Evolutionary conservation across 2,888 invertebrate species (phyloP).

Genomic region (Eupithecia centaureata): DNA sequence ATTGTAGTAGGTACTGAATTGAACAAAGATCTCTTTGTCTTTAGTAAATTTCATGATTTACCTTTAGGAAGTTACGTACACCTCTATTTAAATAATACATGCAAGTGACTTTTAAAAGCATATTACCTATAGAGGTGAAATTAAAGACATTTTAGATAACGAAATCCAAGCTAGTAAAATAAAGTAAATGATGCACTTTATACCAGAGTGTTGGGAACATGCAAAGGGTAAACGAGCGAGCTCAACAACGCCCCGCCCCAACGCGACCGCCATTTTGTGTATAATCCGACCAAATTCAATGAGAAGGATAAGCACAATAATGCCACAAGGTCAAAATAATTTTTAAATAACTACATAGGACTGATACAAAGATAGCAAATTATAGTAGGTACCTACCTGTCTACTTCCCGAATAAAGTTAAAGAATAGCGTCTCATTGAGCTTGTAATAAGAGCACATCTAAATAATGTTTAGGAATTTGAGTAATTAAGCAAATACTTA

Average conservation of each 20-base stretch:
- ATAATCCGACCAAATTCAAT: constrained; percentile 63
- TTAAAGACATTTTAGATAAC: background rate
- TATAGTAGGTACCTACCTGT: background rate
- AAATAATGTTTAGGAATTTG: background rate
- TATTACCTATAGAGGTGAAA: background rate
- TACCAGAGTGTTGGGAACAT: constrained; percentile 34
- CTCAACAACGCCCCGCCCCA: constrained; percentile 28
- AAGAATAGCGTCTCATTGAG: background rate
- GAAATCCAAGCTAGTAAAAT: background rate
- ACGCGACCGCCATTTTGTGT: constrained; percentile 61
- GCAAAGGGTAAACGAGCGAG: constrained; percentile 45
- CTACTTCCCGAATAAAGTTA: constrained; percentile 6
- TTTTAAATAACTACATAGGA: constrained; percentile 18
- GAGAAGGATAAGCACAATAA: constrained; percentile 36
- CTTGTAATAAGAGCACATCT: background rate
- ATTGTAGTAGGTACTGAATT: background rate
- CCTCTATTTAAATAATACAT: background rate
- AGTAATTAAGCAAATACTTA: background rate
- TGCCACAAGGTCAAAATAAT: constrained; percentile 35
- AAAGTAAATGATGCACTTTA: no score
- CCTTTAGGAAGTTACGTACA: background rate
- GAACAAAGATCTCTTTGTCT: constrained; percentile 8
- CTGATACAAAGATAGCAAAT: constrained; percentile 17
- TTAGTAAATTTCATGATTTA: background rate
- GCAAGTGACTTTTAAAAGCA: background rate